Conservation (phyloP, 2,113 vertebrate species). For the Donacobius atricapilla region DNA sequence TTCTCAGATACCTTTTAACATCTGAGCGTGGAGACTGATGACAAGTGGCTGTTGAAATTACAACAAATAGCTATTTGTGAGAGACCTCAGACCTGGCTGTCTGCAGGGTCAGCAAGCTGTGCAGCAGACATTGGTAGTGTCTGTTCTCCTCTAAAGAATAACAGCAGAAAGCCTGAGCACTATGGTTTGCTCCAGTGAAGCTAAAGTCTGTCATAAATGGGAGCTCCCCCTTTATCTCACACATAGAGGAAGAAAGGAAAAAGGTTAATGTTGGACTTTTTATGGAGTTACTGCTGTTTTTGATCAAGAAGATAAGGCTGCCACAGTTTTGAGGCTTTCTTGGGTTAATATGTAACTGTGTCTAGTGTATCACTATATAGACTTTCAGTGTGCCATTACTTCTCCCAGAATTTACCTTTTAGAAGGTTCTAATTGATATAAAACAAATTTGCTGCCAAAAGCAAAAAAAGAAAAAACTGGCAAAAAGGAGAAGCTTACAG, state of each 20-base stretch:
- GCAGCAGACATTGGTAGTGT: not conserved
- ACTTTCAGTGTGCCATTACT: not conserved
- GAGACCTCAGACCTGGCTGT: not conserved
- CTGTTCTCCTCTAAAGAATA: not conserved
- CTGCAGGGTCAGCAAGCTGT: not conserved
- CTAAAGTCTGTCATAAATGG: not conserved
- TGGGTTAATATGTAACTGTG: not conserved
- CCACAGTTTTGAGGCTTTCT: not conserved
- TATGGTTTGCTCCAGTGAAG: not conserved
- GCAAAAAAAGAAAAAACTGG: not conserved
- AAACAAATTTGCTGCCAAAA: not conserved
- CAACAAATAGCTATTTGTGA: slow-evolving; percentile 13
- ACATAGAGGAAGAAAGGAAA: not conserved
- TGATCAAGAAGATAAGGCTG: not conserved
- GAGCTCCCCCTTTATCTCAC: not conserved
- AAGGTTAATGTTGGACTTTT: not conserved
- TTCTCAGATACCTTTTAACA: not conserved
- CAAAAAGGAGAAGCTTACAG: slow-evolving; percentile 18
- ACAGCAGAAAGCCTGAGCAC: not conserved
- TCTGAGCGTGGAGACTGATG: not conserved
- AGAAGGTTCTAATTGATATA: not conserved
- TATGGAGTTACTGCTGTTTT: not conserved
- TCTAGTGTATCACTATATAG: not conserved
- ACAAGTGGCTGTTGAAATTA: not conserved
- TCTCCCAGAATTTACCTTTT: not conserved